Evolutionary conservation across 2,888 invertebrate genomes (phyloP).

Genomic region (Sinentomon sp.): DNA sequence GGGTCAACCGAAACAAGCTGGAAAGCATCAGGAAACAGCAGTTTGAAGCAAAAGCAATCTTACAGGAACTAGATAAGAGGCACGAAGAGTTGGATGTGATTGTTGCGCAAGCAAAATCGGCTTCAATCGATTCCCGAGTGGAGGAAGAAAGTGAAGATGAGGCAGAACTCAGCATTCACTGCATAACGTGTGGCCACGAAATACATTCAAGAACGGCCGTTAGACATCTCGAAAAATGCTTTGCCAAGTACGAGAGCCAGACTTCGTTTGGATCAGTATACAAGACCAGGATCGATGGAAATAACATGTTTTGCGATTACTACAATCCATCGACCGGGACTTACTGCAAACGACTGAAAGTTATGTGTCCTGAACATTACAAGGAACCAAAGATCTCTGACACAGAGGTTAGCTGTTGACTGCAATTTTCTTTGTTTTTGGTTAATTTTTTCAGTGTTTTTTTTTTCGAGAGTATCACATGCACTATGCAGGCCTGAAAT

Average conservation of each 20-base stretch:
- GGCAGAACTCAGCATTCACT: slow-evolving; percentile 58
- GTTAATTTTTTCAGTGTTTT: no score
- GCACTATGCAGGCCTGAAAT: no score
- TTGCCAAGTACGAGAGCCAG: slow-evolving; percentile 89
- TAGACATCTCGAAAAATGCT: slow-evolving; percentile 94
- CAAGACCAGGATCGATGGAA: slow-evolving; percentile 76
- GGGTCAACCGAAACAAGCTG: slow-evolving; percentile 32
- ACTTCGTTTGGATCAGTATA: slow-evolving; percentile 86
- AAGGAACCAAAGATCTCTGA: slow-evolving; percentile 74
- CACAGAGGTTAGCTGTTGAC: slow-evolving; percentile 26
- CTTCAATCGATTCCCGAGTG: slow-evolving; percentile 31
- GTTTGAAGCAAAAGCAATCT: slow-evolving; percentile 40
- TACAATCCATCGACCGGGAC: slow-evolving; percentile 65
- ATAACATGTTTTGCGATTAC: slow-evolving; percentile 92
- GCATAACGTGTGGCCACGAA: slow-evolving; percentile 90
- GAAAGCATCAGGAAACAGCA: slow-evolving; percentile 47
- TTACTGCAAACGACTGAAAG: slow-evolving; percentile 80
- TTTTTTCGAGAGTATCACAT: no score
- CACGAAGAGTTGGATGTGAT: slow-evolving; percentile 49
- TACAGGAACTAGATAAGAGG: slow-evolving; percentile 50
- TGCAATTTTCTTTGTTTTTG: no score
- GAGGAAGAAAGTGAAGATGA: slow-evolving; percentile 30
- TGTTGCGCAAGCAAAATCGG: slow-evolving; percentile 45
- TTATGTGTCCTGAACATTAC: slow-evolving; percentile 90
- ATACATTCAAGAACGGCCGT: slow-evolving; percentile 71